Evolutionary conservation across 2,113 vertebrate genomes (phyloP), one percentile per base, ranked within the genome.

Genomic region (Brachyistius frenatus): DNA sequence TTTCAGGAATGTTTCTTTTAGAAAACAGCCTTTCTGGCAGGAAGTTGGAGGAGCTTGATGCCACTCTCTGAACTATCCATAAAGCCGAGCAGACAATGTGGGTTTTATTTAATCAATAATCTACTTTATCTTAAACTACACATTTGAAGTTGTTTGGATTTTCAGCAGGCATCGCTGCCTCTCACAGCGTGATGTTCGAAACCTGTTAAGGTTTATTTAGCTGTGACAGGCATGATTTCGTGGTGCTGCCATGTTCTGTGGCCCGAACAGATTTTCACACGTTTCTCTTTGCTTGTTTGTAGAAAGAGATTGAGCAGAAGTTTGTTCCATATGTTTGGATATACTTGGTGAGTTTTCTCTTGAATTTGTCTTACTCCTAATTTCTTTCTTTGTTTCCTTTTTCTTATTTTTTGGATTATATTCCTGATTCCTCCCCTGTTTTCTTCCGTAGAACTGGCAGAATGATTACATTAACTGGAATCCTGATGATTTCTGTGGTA

Each of bases 251-350:
- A 10, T 30, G 31, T 58, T 58, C 7, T 32, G 5, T 13, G n/a
- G 2, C 14, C 37, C 7, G 16, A 50, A 39, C 41, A 31, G 13
- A 49, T 68, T 62, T 39, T 52, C 23, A 16, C 10, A 41, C 5
- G 0, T 49, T 14, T 68, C 49, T 76, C 5, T 61, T 76, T 88
- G 4, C 50, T 78, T 6, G 3, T 5, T 39, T 4, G 30, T 8
- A 91, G 87, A 73, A 47, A 5, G 89, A 91, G 36, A 85, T 41
- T 6, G 74, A 86, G 1, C 90, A 90, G 71, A 69, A 7, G 11
- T 89, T 91, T 5, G 23, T 85, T 32, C 41, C 86, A 32, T 85
- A 83, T 23, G 11, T 91, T 64, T 88, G 90, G 86, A 65, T 74
- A 16, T 4, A 6, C 4, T 50, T 49, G 74, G 90, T 89, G 54